Evolutionary conservation across 1,140 invertebrate species (phyloP).

Genomic region (Drosophila melanica): DNA sequence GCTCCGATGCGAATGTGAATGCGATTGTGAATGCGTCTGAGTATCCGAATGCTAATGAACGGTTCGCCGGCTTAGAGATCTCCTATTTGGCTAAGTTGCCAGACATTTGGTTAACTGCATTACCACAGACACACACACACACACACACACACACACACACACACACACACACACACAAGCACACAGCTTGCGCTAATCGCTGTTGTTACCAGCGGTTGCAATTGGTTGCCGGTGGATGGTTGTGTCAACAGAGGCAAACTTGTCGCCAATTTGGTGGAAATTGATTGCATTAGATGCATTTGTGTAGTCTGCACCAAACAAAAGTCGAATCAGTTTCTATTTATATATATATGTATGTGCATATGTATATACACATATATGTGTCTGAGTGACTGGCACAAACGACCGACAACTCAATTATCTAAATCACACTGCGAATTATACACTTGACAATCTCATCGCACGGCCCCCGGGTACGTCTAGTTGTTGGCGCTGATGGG

Average conservation of each 20-base stretch:
- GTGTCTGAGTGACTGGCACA: conserved; percentile 1
- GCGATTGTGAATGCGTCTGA: background rate
- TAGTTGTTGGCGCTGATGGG: background rate
- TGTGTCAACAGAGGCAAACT: conserved; percentile 28
- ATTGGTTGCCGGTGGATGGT: background rate
- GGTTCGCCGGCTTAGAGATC: background rate
- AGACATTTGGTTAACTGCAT: conserved; percentile 18
- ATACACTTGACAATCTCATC: conserved; percentile 27
- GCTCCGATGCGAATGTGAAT: conserved; percentile 27
- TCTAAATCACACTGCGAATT: conserved; percentile 28
- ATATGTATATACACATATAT: background rate
- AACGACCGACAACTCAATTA: conserved; percentile 42
- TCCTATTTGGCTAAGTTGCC: background rate
- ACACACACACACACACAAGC: too few relatives aligned
- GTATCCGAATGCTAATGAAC: conserved; percentile 33
- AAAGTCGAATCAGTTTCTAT: too few relatives aligned
- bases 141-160: background rate
- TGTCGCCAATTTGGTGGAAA: conserved; percentile 35
- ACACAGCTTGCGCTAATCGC: conserved; percentile 3
- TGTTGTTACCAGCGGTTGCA: background rate
- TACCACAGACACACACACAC: conserved; percentile 1
- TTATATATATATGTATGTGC: background rate
- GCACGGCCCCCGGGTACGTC: background rate
- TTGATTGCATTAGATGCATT: conserved; percentile 35
- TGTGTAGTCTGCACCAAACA: conserved; percentile 1